phyloP scores from a whole-genome alignment of 2,797 vertebrate species.

The Sciaenops ocellatus region DNA sequence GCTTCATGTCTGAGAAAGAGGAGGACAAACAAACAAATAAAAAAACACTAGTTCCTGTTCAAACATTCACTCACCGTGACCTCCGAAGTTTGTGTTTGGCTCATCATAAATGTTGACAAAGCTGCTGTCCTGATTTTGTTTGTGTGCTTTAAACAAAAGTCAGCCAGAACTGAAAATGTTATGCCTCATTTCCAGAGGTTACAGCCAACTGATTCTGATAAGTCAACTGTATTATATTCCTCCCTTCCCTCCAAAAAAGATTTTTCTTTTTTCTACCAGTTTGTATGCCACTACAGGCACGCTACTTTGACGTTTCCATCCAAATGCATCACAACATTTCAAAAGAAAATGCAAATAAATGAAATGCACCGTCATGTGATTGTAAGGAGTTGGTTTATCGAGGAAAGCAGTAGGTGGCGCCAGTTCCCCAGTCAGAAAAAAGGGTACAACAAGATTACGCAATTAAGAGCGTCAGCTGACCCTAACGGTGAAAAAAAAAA shows the following conservation, averaged over 20 bases:
- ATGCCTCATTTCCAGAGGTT: background rate
- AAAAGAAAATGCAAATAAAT: too few species aligned
- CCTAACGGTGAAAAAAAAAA: too few species aligned
- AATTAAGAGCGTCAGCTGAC: too few species aligned
- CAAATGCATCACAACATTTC: too few species aligned
- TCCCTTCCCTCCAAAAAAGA: background rate
- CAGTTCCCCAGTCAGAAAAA: too few species aligned
- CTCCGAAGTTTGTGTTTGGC: background rate
- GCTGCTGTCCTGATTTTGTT: background rate
- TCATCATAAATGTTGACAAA: background rate
- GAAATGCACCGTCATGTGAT: too few species aligned
- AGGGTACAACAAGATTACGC: too few species aligned
- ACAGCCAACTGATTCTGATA: background rate
- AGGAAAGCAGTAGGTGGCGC: too few species aligned
- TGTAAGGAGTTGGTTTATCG: too few species aligned
- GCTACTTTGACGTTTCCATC: too few species aligned
- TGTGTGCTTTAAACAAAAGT: background rate
- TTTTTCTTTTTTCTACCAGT: background rate
- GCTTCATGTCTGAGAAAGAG: constrained; percentile 91
- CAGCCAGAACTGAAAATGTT: background rate
- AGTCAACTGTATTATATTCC: background rate
- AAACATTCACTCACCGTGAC: background rate
- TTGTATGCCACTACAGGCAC: too few species aligned
- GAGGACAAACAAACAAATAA: background rate
- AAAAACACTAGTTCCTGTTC: background rate